These are phyloP conservation scores for Malthinus seriepunctatus DNA, from an alignment of 2,888 invertebrate species.

Conservation along the genomic window DNA sequence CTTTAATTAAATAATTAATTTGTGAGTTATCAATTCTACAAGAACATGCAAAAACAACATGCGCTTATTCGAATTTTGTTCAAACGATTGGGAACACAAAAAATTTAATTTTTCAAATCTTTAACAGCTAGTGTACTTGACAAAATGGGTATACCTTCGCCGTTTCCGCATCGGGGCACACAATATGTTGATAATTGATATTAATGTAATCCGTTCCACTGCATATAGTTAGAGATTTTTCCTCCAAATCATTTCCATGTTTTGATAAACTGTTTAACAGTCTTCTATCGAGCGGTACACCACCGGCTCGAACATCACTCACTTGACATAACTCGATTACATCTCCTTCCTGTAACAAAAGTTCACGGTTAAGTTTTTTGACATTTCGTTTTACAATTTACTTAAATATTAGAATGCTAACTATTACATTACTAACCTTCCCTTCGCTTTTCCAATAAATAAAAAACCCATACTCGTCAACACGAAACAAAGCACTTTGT, in stretches of 20 bases:
- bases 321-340: slow-evolving; percentile 98
- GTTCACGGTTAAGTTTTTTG: background rate
- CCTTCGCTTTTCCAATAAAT: slow-evolving; percentile 98
- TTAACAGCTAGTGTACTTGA: background rate
- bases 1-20: slow-evolving; percentile 60
- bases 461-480: slow-evolving; percentile 97
- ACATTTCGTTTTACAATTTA: background rate
- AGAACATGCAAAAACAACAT: slow-evolving; percentile 19
- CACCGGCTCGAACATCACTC: slow-evolving; percentile 93
- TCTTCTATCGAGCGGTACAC: slow-evolving; percentile 89
- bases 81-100: background rate
- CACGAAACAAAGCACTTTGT: slow-evolving; percentile 86
- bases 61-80: background rate
- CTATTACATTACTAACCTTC: slow-evolving; percentile 64
- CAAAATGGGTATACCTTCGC: slow-evolving; percentile 75
- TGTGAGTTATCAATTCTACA: slow-evolving; percentile 24
- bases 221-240: slow-evolving; percentile 94
- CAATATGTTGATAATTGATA: slow-evolving; percentile 96
- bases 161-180: slow-evolving; percentile 89
- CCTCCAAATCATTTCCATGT: slow-evolving; percentile 81
- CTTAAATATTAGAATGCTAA: too few relatives aligned
- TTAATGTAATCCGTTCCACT: slow-evolving; percentile 99
- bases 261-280: slow-evolving; percentile 77
- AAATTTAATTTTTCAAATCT: slow-evolving; percentile 1
- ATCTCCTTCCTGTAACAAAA: slow-evolving; percentile 86